Evolutionary conservation across 1,140 invertebrate genomes (phyloP), one percentile per base, ranked within the genome.

Genomic region (Teleogryllus occipitalis): DNA sequence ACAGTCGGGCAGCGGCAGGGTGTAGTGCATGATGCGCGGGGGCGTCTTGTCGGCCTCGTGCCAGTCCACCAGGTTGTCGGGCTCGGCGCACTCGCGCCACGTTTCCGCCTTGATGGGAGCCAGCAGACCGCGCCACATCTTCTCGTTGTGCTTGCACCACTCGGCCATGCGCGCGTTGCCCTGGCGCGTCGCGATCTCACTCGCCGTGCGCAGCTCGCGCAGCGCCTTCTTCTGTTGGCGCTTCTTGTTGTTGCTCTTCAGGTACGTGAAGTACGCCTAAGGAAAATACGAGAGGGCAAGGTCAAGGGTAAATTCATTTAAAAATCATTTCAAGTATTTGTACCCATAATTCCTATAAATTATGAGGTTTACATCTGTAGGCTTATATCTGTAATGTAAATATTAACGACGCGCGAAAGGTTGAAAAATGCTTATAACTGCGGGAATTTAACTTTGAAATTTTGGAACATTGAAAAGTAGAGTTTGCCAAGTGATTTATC

Each of bases 161-260:
- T 54, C 39, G 0, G 48, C 46, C 74, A 75, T 73, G 22, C 39
- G 78, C 74, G 54, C 74, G 47, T 79, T 77, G 46, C 7, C 76
- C 73, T 65, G 73, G 49, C 46, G 27, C 15, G 78, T 8, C n/a
- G 15, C 74, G 8, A 72, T 77, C 12, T 49, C 47, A 8, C 75
- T 46, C 48, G 8, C 7, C 27, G 47, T 73, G 47, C 22, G 6
- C 75, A 47, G 76, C 12, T 27, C 47, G 18, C n/a, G 14, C 12
- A 54, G 22, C 48, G 47, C 39, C 15, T 27, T 72, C 10, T 77
- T 14, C 10, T 54, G n/a, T 72, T 49, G 27, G 48, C 65, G 8
- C 79, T 3, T 87, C 86, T 81, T 85, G 85, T 81, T 85, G 82
- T 80, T 83, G 85, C 80, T 87, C 85, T 75, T 81, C 47, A 15